These are phyloP conservation scores for Drosophila erecta DNA, from an alignment of 1,140 invertebrate species.

Conservation along the genomic window DNA sequence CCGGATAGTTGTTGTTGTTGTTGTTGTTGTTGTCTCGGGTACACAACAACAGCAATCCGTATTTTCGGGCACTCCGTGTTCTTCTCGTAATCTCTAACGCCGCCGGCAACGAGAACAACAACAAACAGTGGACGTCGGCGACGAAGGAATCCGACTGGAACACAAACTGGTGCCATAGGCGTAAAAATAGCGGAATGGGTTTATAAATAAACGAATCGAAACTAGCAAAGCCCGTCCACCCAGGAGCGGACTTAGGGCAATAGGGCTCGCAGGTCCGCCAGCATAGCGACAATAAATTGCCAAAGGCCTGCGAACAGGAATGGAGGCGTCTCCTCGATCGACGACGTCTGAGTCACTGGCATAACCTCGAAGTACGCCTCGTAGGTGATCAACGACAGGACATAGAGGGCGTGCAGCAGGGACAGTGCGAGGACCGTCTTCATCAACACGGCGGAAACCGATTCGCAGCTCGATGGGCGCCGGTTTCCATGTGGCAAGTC, in stretches of 20 bases:
- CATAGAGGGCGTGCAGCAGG: neutral
- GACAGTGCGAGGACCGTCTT: neutral
- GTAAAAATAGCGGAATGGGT: slow-evolving; percentile 13
- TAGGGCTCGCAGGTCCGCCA: neutral
- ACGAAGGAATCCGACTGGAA: neutral
- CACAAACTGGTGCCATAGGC: neutral
- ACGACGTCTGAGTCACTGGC: too few species aligned
- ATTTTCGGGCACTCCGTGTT: slow-evolving; percentile 1
- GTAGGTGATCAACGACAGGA: neutral
- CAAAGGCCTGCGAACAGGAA: neutral
- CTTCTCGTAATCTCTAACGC: neutral
- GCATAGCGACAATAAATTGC: neutral
- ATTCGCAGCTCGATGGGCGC: neutral
- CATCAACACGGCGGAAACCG: neutral
- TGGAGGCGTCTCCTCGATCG: neutral
- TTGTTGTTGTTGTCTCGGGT: slow-evolving; percentile 1
- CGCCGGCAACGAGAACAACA: slow-evolving; percentile 1
- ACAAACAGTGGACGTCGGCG: neutral
- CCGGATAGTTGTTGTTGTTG: slow-evolving; percentile 1
- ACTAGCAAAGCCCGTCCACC: neutral
- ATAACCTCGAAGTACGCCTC: too few species aligned
- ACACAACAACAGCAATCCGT: slow-evolving; percentile 1
- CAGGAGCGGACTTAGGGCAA: slow-evolving; percentile 1
- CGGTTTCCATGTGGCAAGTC: neutral
- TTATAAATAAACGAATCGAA: slow-evolving; percentile 7